Evolutionary conservation across 2,888 invertebrate species (phyloP), one percentile per base, ranked within the genome.

Genomic region (Agriotes lineatus): DNA sequence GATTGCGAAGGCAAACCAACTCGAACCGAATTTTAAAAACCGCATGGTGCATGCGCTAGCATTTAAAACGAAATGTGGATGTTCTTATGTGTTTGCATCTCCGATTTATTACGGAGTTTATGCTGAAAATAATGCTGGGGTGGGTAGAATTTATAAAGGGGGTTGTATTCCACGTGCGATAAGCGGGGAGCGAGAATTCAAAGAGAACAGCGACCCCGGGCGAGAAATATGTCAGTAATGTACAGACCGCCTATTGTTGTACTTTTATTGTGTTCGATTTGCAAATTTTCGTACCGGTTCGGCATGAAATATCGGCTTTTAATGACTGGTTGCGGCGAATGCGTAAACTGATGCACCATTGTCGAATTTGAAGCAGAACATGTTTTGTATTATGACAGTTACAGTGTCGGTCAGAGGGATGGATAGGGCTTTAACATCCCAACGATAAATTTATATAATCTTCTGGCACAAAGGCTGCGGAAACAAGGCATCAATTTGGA

Each of bases 361-460:
- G 22, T 57, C 42, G 42, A 57, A 57, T 25, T 39, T 57, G 33
- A 42, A 57, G 57, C 57, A 22, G 39, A 20, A 57, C 57, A 57
- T 57, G 42, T 57, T 57, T 39, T 19, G 20, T 57, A 18, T 35
- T 57, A 12, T 18, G 57, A 42, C 57, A 57, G 25, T 14, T 14
- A 39, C 39, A 39, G 2, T 39, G 39, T 39, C n/a, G n/a, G n/a
- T 9, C n/a, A n/a, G 14, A 6, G 6, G n/a, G 39, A 7, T 39
- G 4, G 39, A 39, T 39, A 39, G 39, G n/a, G 39, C n/a, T 3
- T 3, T 39, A 39, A 39, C 14, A 14, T 39, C 14, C 39, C n/a
- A 39, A 4, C 14, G 39, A 39, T 12, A 39, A 12, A 39, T 39
- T 39, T 14, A 39, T 39, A 39, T n/a, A 39, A 10, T 12, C 14